Evolutionary conservation across 2,113 vertebrate genomes (phyloP).

Genomic region (Glaucomys volans): DNA sequence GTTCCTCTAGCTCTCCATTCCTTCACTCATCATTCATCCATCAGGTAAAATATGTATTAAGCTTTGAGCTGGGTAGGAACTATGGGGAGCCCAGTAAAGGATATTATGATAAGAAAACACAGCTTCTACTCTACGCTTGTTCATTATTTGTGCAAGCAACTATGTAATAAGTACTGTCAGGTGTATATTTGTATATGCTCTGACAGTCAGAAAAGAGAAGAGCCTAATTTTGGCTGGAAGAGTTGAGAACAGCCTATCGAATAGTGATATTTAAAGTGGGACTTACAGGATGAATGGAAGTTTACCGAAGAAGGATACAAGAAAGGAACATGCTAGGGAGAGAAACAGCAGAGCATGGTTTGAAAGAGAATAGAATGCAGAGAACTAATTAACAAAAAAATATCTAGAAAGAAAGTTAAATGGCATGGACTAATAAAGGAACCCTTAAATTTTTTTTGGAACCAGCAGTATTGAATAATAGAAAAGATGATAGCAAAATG

Average conservation of each 20-base stretch:
- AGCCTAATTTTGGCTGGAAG: not conserved
- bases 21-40: not conserved
- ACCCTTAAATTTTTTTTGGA: not conserved
- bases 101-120: not conserved
- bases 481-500: slow-evolving; percentile 13
- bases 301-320: not conserved
- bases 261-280: not conserved
- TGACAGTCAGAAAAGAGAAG: not conserved
- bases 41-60: not conserved
- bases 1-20: slow-evolving; percentile 8
- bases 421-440: not conserved
- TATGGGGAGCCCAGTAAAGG: not conserved
- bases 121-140: not conserved
- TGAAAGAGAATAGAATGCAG: not conserved
- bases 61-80: not conserved
- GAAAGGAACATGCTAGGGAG: not conserved
- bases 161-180: not conserved
- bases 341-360: not conserved
- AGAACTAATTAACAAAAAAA: not conserved
- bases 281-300: not conserved
- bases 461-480: not conserved
- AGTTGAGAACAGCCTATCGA: not conserved
- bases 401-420: not conserved
- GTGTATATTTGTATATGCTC: not conserved
- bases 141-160: not conserved